A percentile compares a stretch with the other conserved stretches of the same genome.
Conservation (phyloP, 2,797 vertebrate species). For the Cynopterus sphinx region DNA sequence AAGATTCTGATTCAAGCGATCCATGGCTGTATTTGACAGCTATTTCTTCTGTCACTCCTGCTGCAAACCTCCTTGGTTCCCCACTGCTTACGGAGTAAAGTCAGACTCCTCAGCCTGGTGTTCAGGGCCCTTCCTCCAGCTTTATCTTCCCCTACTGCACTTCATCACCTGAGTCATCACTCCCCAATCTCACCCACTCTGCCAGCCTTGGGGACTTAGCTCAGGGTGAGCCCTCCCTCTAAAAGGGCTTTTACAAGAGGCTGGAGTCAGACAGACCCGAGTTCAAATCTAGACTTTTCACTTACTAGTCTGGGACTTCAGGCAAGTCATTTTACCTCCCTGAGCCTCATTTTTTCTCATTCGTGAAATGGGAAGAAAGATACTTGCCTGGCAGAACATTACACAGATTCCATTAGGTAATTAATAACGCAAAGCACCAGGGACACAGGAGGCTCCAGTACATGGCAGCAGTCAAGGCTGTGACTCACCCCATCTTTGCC, state of each 20-base stretch:
- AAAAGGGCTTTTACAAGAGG: neutral
- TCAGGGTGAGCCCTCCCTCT: neutral
- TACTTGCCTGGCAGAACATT: constrained; percentile 42
- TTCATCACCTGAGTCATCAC: neutral
- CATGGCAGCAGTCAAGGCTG: neutral
- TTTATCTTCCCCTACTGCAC: neutral
- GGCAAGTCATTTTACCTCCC: constrained; percentile 52
- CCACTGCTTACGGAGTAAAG: neutral
- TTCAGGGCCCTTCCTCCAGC: neutral
- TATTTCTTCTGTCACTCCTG: neutral
- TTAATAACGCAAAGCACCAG: neutral
- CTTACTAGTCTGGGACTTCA: neutral
- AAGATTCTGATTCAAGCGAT: neutral
- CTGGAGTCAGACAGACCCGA: neutral
- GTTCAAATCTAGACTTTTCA: neutral
- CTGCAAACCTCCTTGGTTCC: neutral
- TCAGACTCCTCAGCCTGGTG: neutral
- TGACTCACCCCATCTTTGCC: constrained; percentile 22
- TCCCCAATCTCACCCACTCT: neutral
- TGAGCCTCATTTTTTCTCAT: constrained; percentile 59
- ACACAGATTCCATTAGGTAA: constrained; percentile 49
- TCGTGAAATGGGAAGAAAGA: constrained; percentile 38
- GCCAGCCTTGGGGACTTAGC: neutral
- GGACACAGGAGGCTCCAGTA: neutral
- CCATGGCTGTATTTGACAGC: neutral